phyloP scores from a whole-genome alignment of 2,888 invertebrate species.

The Axea sp. region DNA sequence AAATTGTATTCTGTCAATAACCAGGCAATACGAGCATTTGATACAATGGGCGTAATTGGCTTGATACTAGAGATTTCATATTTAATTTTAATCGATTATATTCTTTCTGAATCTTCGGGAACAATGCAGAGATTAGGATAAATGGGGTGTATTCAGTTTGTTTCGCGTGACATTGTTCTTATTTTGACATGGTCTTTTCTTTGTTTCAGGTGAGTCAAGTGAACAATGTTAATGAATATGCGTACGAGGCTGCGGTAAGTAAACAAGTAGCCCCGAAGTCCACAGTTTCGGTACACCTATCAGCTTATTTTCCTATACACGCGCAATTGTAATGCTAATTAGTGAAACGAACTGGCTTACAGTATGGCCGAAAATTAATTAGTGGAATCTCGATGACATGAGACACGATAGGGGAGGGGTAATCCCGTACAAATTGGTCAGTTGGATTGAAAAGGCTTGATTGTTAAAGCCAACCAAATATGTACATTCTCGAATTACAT shows the following conservation, averaged over 20 bases:
- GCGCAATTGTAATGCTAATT: constrained; percentile 63
- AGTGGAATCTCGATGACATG: constrained; percentile 56
- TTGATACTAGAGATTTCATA: constrained; percentile 14
- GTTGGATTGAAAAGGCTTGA: constrained; percentile 48
- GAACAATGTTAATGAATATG: constrained; percentile 49
- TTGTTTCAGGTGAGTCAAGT: constrained; percentile 54
- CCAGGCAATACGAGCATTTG: not conserved
- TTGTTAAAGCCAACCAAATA: constrained; percentile 32
- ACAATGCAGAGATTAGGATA: constrained; percentile 13
- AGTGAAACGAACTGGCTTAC: constrained; percentile 35
- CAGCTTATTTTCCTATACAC: constrained; percentile 36
- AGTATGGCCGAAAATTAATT: constrained; percentile 64
- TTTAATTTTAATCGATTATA: constrained; percentile 8
- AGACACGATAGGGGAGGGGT: constrained; percentile 40
- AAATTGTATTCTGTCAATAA: constrained; percentile 21
- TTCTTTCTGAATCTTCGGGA: too few relatives aligned
- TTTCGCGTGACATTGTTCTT: constrained; percentile 24
- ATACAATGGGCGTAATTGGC: constrained; percentile 12
- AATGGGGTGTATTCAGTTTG: constrained; percentile 8
- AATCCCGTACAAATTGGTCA: constrained; percentile 64
- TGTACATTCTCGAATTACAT: constrained; percentile 35
- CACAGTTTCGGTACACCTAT: constrained; percentile 13
- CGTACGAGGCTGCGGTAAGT: constrained; percentile 35
- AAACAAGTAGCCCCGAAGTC: constrained; percentile 28
- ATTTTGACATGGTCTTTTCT: constrained; percentile 34